Conservation (phyloP, 2,113 vertebrate species). For the Phylloscopus trochiloides region DNA sequence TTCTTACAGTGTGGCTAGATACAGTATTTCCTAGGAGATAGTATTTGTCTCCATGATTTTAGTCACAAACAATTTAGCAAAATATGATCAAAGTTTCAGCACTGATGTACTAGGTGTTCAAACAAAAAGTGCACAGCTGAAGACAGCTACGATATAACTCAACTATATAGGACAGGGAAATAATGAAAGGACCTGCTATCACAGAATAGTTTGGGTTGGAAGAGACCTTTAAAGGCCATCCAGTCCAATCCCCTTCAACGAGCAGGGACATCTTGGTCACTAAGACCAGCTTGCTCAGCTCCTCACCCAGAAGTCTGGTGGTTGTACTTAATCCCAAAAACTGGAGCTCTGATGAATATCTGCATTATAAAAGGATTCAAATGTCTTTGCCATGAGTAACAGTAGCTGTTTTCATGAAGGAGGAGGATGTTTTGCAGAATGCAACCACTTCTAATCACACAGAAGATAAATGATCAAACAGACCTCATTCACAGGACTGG, state of each 20-base stretch:
- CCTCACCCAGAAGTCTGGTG: not conserved
- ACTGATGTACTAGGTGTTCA: not conserved
- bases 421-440: not conserved
- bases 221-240: not conserved
- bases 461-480: constrained; percentile 37
- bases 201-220: not conserved
- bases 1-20: not conserved
- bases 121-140: not conserved
- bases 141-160: not conserved
- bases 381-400: not conserved
- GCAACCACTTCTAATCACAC: not conserved
- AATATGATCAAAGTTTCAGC: not conserved
- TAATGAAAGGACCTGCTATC: not conserved
- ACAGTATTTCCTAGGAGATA: not conserved
- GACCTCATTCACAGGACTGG: not conserved
- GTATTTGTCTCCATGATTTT: not conserved
- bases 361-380: not conserved
- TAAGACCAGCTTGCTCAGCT: not conserved
- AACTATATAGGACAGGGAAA: not conserved
- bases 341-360: not conserved
- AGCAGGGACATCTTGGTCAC: not conserved
- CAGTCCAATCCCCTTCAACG: not conserved
- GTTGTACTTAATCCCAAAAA: not conserved
- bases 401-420: not conserved
- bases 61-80: not conserved